A percentile compares a stretch with the other conserved stretches of the same genome.
phyloP scores from a whole-genome alignment of 2,113 vertebrate genomes.

The Chauna torquata region DNA sequence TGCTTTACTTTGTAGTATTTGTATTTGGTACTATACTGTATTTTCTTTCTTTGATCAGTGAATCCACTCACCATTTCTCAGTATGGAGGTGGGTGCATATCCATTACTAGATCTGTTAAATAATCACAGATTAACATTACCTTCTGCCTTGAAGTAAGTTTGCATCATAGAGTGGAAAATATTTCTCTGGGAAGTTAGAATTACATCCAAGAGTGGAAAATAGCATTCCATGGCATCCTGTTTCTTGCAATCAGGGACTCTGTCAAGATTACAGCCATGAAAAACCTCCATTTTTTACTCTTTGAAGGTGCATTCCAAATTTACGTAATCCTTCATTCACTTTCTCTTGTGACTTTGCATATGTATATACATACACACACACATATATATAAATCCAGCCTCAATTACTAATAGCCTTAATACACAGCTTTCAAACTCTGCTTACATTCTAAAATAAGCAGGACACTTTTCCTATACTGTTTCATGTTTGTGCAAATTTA shows the following conservation, averaged over 20 bases:
- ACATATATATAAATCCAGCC: neutral
- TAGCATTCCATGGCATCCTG: neutral
- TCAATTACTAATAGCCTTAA: neutral
- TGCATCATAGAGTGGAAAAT: neutral
- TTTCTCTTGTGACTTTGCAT: neutral
- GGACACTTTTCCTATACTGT: neutral
- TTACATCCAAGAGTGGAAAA: neutral
- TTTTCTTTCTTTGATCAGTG: neutral
- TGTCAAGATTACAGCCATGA: neutral
- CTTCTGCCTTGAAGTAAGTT: neutral
- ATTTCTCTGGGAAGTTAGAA: neutral
- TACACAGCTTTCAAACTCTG: neutral
- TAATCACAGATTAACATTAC: neutral
- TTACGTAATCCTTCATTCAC: neutral
- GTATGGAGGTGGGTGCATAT: neutral
- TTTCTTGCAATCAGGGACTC: neutral
- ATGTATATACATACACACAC: neutral
- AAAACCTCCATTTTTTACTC: fast-evolving
- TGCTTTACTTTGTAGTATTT: neutral
- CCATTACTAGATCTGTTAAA: neutral
- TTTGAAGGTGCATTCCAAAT: neutral
- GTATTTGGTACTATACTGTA: neutral
- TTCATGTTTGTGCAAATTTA: neutral
- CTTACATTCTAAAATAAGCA: neutral
- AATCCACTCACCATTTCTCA: neutral